These are phyloP conservation scores for Glaucopsyche alexis DNA, from an alignment of 2,888 invertebrate genomes.

Conservation along the genomic window DNA sequence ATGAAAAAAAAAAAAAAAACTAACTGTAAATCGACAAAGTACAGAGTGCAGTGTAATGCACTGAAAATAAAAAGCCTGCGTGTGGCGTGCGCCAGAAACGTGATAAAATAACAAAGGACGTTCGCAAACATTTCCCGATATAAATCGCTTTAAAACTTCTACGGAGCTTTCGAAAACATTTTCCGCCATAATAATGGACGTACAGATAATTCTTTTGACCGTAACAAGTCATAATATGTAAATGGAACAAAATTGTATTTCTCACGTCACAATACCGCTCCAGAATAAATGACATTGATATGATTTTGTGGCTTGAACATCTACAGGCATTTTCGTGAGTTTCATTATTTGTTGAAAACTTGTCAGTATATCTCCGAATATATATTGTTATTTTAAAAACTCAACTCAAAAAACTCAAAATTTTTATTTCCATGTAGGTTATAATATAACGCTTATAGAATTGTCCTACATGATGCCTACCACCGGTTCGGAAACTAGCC, in stretches of 20 bases:
- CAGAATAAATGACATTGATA: background rate
- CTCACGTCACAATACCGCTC: background rate
- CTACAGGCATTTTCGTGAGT: too few species aligned
- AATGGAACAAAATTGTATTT: background rate
- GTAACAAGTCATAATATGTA: background rate
- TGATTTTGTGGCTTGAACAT: too few species aligned
- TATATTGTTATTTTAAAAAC: too few species aligned
- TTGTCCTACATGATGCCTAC: too few species aligned
- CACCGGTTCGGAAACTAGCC: too few species aligned
- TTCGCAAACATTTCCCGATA: background rate
- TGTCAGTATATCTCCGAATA: too few species aligned
- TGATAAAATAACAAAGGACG: background rate
- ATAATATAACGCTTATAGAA: too few species aligned
- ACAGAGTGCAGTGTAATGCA: background rate
- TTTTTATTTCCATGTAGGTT: too few species aligned
- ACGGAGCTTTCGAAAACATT: background rate
- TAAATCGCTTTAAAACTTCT: background rate
- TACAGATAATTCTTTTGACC: slow-evolving; percentile 6
- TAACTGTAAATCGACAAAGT: too few species aligned
- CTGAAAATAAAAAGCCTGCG: background rate
- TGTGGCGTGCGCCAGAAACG: background rate
- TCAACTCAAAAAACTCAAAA: too few species aligned
- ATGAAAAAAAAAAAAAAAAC: too few species aligned
- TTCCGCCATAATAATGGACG: background rate
- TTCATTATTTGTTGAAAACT: too few species aligned